Evolutionary conservation across 2,113 vertebrate species (phyloP).

Genomic region (Datnioides undecimradiatus): DNA sequence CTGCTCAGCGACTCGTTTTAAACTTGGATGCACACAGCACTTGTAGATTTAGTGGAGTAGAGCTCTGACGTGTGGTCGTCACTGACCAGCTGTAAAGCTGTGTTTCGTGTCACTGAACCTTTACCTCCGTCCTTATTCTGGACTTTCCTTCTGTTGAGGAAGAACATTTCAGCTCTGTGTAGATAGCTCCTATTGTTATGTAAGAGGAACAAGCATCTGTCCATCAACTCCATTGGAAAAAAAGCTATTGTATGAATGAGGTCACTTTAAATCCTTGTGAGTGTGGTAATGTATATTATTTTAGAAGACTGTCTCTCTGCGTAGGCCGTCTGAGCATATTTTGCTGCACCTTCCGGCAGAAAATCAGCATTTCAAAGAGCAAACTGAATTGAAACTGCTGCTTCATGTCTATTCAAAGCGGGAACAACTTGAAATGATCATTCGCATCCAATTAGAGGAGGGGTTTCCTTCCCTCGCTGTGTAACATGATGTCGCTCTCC

Average conservation of each 20-base stretch:
- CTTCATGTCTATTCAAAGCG: background rate
- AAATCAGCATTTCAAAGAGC: background rate
- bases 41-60: no score
- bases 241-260: background rate
- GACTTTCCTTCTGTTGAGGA: no score
- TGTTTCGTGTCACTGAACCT: no score
- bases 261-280: background rate
- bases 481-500: background rate
- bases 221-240: background rate
- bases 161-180: no score
- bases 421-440: background rate
- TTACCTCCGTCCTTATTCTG: no score
- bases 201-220: background rate
- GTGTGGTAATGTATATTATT: background rate
- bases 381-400: background rate
- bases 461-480: background rate
- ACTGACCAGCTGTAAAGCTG: no score
- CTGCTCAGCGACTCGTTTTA: background rate
- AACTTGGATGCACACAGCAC: background rate
- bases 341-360: background rate
- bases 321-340: background rate
- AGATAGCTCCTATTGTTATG: no score
- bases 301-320: background rate
- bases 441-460: no score
- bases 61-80: no score